Percentiles rank a stretch among this genome's conserved stretches.
Conservation (phyloP, 2,797 vertebrate species). For the Mormyrops boulengeri region DNA sequence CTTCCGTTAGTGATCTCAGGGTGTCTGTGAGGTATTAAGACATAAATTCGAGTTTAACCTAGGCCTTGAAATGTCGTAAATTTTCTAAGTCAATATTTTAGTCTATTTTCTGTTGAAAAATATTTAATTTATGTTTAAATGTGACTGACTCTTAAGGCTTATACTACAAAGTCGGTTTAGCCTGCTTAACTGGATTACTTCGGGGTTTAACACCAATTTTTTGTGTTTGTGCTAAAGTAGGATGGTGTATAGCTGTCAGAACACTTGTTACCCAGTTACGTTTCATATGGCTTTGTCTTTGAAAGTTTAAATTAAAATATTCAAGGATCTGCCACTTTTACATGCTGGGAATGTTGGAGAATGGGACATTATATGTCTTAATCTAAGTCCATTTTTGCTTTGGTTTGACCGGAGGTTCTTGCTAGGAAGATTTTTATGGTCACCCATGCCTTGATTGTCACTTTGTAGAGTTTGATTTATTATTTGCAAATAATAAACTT, state of each 20-base stretch:
- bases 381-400: not conserved
- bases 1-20: not conserved
- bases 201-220: not conserved
- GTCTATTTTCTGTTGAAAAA: not conserved
- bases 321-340: too few species aligned
- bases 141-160: not conserved
- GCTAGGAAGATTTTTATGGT: not conserved
- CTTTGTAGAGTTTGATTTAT: not conserved
- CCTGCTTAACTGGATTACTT: not conserved
- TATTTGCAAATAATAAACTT: not conserved
- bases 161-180: not conserved
- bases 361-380: too few species aligned
- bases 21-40: not conserved
- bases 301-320: too few species aligned
- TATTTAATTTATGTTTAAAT: not conserved
- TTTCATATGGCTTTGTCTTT: too few species aligned
- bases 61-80: not conserved
- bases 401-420: not conserved
- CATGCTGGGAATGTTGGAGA: too few species aligned
- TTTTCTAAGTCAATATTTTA: not conserved
- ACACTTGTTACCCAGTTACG: too few species aligned
- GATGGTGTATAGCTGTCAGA: too few species aligned
- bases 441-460: not conserved
- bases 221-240: too few species aligned
- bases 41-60: not conserved